Evolutionary conservation across 2,113 vertebrate genomes (phyloP), one percentile per base, ranked within the genome.

Genomic region (Hippolais icterina): DNA sequence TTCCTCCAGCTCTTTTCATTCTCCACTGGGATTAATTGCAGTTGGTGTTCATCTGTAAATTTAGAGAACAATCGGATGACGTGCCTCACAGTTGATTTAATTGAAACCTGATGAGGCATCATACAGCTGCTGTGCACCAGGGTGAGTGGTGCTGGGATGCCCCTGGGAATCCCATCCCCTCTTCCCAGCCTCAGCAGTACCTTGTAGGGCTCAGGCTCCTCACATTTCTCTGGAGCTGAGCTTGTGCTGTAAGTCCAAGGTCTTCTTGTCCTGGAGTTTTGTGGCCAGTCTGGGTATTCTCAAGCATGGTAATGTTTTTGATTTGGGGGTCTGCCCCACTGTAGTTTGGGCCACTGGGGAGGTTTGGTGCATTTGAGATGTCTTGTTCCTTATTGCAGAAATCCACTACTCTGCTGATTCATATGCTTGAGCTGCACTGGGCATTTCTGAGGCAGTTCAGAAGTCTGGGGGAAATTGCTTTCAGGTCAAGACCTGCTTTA

Each of bases 41-140:
- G 61, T 68, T 97, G 93, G 83, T 3, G 10, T 75, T 70, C 66
- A 83, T 84, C 60, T 96, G 93, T 92, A 95, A 95, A 95, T 97
- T 90, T 75, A 83, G 90, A 96, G 96, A 93, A 33, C 50, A 88
- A 93, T 97, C 8, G 12, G 95, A 92, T 97, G 97, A 97, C 54
- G 63, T 83, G 91, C 79, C 88, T 94, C 29, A 4, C 16, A 49
- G 94, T 77, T 91, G 71, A 28, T 83, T 97, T 97, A 95, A 98
- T 94, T 97, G 93, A 94, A 97, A 94, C 86, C 96, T 17, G 90
- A 93, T 85, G 87, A 93, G 64, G 79, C 13, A 0, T 91, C 65
- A 15, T 52, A 28, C 52, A 60, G 83, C 91, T 83, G 93, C 61
- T 93, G 86, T 82, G 91, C 74, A 49, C 59, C 0, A 8, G 90